Base-by-base conservation (phyloP, 2,113 vertebrate genomes). In the Pimephales promelas region DNA sequence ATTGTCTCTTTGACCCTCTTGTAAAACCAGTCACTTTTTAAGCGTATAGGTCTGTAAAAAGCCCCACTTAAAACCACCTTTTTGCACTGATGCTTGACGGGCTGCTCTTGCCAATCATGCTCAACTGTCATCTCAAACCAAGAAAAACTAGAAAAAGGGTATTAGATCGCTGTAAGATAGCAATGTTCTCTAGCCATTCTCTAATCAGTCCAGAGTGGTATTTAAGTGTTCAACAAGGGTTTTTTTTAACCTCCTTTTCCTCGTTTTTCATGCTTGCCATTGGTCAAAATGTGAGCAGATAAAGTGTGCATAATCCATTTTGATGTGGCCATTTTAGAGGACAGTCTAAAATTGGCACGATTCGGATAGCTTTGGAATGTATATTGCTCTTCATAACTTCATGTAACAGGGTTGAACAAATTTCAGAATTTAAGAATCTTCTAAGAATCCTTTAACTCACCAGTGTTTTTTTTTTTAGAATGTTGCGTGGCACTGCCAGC, bases 301-400 rank as follows among this genome's bases (percentile, higher is more conserved):
- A 81, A 87, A 87, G 79, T 75, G 45, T 20, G 62, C 62, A 34
- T 86, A 83, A 83, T 86, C 79, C 73, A 79, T 75, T 87, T 57
- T 70, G 76, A 86, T 77, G 66, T 28, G 28, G 1, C 28, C 28
- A 28, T 28, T 28, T 28, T 1, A 28, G 61, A 59, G 59, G 74
- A 57, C 34, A 14, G 13, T 45, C 10, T 71, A 45, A 71, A 68
- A 13, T 45, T 5, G 5, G 5, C 6, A 40, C n/a, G 10, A 34
- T 36, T 68, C 18, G 5, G 4, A 10, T 36, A 8, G 22, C 31
- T 36, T 66, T 20, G 8, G 8, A 34, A 66, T 36, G 5, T 22
- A 36, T 68, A 68, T 20, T 10, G 3, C 31, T 36, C 18, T 68
- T 2, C 18, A 54, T 54, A 8, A 6, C 18, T 20, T 54, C 52